Percentiles rank a stretch among this genome's conserved stretches.
Evolutionary conservation across 2,797 vertebrate genomes (phyloP).

Genomic region (Mus spretus): DNA sequence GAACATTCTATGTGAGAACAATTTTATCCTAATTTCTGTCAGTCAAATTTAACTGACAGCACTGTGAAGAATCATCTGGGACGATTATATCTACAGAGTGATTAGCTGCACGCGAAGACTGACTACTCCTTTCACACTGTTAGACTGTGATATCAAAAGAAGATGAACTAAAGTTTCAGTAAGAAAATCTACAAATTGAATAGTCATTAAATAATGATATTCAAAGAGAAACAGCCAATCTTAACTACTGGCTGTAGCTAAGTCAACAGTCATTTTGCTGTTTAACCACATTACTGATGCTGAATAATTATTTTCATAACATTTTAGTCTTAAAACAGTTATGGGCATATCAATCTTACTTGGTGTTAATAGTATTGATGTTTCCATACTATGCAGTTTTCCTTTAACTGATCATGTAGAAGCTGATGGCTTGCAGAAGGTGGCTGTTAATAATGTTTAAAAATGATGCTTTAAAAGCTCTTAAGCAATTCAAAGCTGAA

Average conservation of each 20-base stretch:
- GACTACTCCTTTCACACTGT: background rate
- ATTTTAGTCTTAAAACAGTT: constrained; percentile 61
- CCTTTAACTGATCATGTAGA: constrained; percentile 53
- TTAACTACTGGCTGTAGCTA: constrained; percentile 12
- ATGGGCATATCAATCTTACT: constrained; percentile 51
- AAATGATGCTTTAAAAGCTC: constrained; percentile 64
- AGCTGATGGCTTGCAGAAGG: constrained; percentile 12
- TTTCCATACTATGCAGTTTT: constrained; percentile 41
- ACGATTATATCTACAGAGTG: background rate
- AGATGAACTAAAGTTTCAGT: constrained; percentile 20
- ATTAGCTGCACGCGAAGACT: background rate
- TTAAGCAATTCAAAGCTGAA: constrained; percentile 49
- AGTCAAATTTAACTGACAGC: background rate
- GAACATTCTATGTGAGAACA: background rate
- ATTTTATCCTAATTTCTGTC: background rate
- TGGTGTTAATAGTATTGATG: constrained; percentile 73
- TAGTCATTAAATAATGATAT: background rate
- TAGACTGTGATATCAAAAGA: background rate
- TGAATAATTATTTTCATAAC: constrained; percentile 57
- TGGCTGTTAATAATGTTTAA: constrained; percentile 36
- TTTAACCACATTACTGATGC: constrained; percentile 50
- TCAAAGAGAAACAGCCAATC: constrained; percentile 42
- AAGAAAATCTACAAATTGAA: constrained; percentile 13
- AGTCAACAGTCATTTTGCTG: background rate
- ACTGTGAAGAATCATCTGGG: background rate